Base-by-base conservation (phyloP, 2,113 vertebrate species). In the Tenebrosternarchus preto region DNA sequence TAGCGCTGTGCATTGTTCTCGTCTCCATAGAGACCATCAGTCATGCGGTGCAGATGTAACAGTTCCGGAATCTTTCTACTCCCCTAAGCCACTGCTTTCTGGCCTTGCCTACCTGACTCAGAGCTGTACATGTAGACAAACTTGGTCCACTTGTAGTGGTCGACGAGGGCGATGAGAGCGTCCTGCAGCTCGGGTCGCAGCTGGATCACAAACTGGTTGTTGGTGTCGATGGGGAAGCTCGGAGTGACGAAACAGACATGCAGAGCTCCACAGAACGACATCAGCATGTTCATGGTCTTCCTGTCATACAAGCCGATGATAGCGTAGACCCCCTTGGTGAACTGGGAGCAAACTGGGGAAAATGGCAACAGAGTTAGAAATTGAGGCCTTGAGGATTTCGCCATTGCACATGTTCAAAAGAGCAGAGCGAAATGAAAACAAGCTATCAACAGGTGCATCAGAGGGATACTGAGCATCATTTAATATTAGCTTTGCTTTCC, bases 201-300 rank as follows among this genome's bases (percentile, higher is more conserved):
- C 93, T 99, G 98, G n/a, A 99, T 95, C 31, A 99, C 95, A 9
- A 99, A 99, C 91, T 98, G 98, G 89, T 98, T 98, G 88, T 96
- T 97, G 0, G 96, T 96, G 50, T 95, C 94, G 0, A 98, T 95
- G 0, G 98, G 97, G 86, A 98, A 98, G 80, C 96, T 98, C 0
- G 98, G 96, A 0, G 97, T 98, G 75, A 98, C 93, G 89, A 99
- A 99, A 92, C 97, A 98, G 74, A 99, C 95, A 0, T 99, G 98
- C 16, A 99, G 95, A 31, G 98, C 95, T 73, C 96, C 95, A 0
- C 98, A 99, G 92, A 99, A 99, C 0, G 98, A 99, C 0, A 96
- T 98, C 71, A 99, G 94, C 96, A 97, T 99, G 93, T 98, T 98
- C 88, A 99, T 96, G 0, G 97, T 99, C 82, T 94, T 94, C 80